phyloP scores from a whole-genome alignment of 2,797 vertebrate species.

The Sebastes nivosus region DNA sequence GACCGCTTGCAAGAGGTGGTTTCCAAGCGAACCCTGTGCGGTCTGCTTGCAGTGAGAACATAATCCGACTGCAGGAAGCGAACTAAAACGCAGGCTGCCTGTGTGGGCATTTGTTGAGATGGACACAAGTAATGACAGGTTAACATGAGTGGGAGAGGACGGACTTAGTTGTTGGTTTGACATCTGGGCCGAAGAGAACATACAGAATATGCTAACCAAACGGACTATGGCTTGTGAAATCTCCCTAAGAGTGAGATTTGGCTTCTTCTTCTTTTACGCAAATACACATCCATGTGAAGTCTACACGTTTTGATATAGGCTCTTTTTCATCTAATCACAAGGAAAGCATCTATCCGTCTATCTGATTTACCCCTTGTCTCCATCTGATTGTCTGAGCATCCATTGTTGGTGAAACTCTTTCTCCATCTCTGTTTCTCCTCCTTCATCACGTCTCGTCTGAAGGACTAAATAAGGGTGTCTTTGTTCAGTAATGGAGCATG shows the following conservation, averaged over 20 bases:
- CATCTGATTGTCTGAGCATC: slow-evolving; percentile 16
- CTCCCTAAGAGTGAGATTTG: too few relatives aligned
- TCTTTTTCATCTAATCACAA: not conserved
- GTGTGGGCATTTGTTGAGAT: not conserved
- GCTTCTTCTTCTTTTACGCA: not conserved
- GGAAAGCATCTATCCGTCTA: not conserved
- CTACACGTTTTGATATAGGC: not conserved
- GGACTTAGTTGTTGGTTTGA: not conserved
- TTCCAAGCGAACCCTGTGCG: not conserved
- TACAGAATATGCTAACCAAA: too few relatives aligned
- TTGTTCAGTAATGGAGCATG: slow-evolving; percentile 32
- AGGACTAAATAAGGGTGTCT: slow-evolving; percentile 36
- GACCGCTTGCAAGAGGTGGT: not conserved
- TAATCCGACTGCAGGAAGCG: not conserved
- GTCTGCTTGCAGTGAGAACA: not conserved
- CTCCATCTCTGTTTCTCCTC: slow-evolving; percentile 5
- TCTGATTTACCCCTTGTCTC: not conserved
- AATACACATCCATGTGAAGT: not conserved
- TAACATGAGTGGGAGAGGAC: not conserved
- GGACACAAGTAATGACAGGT: not conserved
- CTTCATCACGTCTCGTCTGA: slow-evolving; percentile 10
- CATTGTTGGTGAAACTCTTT: slow-evolving; percentile 14
- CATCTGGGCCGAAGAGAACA: too few relatives aligned
- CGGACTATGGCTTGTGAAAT: too few relatives aligned
- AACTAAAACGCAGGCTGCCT: not conserved